phyloP scores from a whole-genome alignment of 2,113 vertebrate species.

The Pristiophorus japonicus region DNA sequence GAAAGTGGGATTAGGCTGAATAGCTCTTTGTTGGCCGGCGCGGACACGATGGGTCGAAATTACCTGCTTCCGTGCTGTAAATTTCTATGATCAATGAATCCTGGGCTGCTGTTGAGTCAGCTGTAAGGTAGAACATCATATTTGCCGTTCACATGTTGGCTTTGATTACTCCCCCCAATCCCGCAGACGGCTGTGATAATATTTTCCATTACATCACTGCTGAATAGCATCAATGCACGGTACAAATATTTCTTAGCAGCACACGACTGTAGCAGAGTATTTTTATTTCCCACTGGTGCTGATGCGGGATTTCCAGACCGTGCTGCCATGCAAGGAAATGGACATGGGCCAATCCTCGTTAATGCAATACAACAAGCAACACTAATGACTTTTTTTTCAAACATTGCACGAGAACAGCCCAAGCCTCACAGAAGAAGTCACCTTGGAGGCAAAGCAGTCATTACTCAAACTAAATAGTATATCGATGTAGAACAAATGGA shows the following conservation, averaged over 20 bases:
- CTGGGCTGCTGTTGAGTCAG: background rate
- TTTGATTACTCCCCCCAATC: background rate
- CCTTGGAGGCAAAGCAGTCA: background rate
- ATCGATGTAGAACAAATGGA: conserved; percentile 1
- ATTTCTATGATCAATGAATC: too few species aligned
- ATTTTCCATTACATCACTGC: background rate
- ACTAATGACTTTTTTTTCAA: background rate
- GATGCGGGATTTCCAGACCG: background rate
- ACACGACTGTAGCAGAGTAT: background rate
- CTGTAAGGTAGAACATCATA: background rate
- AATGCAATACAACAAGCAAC: background rate
- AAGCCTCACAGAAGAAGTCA: background rate
- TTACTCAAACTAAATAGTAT: background rate
- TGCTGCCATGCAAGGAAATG: background rate
- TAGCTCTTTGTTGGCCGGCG: too few species aligned
- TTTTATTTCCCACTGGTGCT: background rate
- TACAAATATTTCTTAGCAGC: background rate
- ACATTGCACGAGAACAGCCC: background rate
- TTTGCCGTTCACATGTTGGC: background rate
- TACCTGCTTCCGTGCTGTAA: too few species aligned
- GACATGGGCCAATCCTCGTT: background rate
- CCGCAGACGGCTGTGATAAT: background rate
- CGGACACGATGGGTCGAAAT: too few species aligned
- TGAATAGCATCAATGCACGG: background rate
- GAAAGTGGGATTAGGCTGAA: too few species aligned